phyloP scores from a whole-genome alignment of 2,797 vertebrate genomes.

The Gallinago solitaria region DNA sequence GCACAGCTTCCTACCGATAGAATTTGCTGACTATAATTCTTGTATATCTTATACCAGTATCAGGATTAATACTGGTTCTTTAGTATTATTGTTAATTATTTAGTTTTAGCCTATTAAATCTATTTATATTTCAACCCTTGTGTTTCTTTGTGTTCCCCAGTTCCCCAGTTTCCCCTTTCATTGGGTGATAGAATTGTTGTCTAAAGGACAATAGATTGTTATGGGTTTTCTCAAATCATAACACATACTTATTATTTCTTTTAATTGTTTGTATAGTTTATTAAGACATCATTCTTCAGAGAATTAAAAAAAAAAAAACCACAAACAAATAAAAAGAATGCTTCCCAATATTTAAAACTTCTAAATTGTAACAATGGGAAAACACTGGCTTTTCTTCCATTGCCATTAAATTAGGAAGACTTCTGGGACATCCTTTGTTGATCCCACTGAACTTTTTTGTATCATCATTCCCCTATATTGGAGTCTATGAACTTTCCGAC shows the following conservation, averaged over 20 bases:
- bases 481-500: neutral
- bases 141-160: no score
- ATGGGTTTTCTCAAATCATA: no score
- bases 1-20: no score
- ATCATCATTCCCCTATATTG: neutral
- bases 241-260: neutral
- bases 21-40: no score
- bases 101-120: no score
- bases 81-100: no score
- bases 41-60: no score
- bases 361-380: neutral
- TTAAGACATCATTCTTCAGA: neutral
- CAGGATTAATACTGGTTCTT: no score
- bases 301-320: neutral
- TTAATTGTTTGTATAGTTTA: neutral
- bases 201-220: no score
- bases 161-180: no score
- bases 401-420: neutral
- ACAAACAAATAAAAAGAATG: neutral
- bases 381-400: neutral
- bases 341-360: neutral
- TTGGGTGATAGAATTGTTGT: no score
- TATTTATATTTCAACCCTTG: no score
- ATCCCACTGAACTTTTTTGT: neutral
- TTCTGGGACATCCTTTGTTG: neutral